These are phyloP conservation scores for Brachionus sp. DNA, from an alignment of 1,140 invertebrate species.

Conservation along the genomic window DNA sequence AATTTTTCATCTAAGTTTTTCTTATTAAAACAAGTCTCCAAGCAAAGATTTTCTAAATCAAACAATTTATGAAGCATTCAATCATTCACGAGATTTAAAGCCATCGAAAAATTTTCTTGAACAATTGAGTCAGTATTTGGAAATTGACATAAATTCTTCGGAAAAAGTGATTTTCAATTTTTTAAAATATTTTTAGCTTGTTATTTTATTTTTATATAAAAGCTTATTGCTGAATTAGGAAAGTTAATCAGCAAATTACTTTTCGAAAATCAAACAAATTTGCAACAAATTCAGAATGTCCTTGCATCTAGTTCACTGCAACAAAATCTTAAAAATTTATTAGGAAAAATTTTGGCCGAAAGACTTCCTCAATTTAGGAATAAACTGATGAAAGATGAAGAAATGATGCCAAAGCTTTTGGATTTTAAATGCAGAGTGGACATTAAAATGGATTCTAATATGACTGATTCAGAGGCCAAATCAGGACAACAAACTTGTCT, in stretches of 20 bases:
- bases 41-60: conserved; percentile 39
- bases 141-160: background rate
- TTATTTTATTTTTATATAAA: too few species aligned
- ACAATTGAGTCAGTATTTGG: background rate
- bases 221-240: background rate
- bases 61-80: background rate
- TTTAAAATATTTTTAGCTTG: background rate
- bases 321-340: conserved; percentile 23
- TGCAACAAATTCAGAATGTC: conserved; percentile 7
- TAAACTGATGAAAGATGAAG: conserved; percentile 9
- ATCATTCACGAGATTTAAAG: background rate
- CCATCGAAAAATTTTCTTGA: background rate
- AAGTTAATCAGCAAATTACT: background rate
- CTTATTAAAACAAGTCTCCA: background rate
- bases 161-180: background rate
- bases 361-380: background rate
- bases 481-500: conserved; percentile 25
- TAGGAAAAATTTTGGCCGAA: conserved; percentile 12
- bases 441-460: conserved; percentile 20
- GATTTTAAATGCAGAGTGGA: conserved; percentile 33
- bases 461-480: background rate
- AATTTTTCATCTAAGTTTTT: background rate
- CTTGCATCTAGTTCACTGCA: background rate
- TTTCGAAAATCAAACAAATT: background rate
- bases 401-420: conserved; percentile 19